These are phyloP conservation scores for Congeria kusceri DNA, from an alignment of 2,888 invertebrate genomes.

Conservation along the genomic window DNA sequence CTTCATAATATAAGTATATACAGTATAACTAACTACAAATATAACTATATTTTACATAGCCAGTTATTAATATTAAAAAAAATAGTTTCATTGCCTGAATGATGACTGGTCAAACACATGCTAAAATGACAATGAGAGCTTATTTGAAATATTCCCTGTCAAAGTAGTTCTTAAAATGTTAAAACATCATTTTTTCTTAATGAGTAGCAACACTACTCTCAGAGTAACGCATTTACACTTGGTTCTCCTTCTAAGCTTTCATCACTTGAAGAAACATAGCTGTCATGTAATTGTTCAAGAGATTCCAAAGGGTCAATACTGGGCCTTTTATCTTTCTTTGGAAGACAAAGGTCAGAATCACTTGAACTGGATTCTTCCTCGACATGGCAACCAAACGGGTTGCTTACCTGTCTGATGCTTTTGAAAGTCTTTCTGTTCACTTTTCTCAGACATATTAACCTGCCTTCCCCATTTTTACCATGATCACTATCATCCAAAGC, in stretches of 20 bases:
- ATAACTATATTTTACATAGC: too few relatives aligned
- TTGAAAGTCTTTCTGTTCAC: not conserved
- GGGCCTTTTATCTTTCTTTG: slow-evolving; percentile 62
- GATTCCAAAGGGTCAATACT: slow-evolving; percentile 76
- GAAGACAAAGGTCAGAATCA: slow-evolving; percentile 54
- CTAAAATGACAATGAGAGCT: too few relatives aligned
- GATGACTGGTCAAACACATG: too few relatives aligned
- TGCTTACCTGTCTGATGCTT: slow-evolving; percentile 6
- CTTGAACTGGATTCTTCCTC: slow-evolving; percentile 66
- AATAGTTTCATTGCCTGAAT: too few relatives aligned
- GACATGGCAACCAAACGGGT: slow-evolving; percentile 21
- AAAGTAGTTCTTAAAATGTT: too few relatives aligned
- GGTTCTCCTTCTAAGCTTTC: slow-evolving; percentile 71
- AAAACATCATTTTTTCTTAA: too few relatives aligned
- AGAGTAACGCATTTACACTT: too few relatives aligned
- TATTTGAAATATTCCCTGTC: too few relatives aligned
- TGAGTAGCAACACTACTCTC: too few relatives aligned
- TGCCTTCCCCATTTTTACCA: not conserved
- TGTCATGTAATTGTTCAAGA: slow-evolving; percentile 70
- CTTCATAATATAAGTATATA: too few relatives aligned
- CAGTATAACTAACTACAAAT: too few relatives aligned
- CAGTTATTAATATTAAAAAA: too few relatives aligned
- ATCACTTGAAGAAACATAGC: slow-evolving; percentile 72
- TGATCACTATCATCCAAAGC: not conserved
- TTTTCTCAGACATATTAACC: not conserved